Conservation (phyloP, 2,113 vertebrate species). For the Pseudorasbora parva region DNA sequence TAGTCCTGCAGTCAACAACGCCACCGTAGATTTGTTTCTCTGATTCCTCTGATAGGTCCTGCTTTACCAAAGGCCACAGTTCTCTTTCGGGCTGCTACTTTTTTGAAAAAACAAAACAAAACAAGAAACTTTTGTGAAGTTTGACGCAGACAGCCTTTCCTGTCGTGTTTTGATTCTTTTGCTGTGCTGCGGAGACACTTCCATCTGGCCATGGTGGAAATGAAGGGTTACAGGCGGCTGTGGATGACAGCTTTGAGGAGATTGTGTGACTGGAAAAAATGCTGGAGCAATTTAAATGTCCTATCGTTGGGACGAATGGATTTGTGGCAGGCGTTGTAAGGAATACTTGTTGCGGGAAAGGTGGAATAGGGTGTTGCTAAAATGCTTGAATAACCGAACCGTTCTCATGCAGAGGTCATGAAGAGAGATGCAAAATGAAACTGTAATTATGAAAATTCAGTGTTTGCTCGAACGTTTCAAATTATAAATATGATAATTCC, state of each 20-base stretch:
- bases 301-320: slow-evolving; percentile 30
- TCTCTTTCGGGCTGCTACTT: background rate
- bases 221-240: slow-evolving; percentile 15
- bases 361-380: background rate
- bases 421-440: background rate
- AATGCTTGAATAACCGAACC: background rate
- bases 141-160: background rate
- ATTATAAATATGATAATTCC: slow-evolving; percentile 30
- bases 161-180: slow-evolving; percentile 6
- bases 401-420: background rate
- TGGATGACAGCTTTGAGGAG: slow-evolving; percentile 44
- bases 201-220: slow-evolving; percentile 16
- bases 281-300: slow-evolving; percentile 45
- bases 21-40: slow-evolving; percentile 75
- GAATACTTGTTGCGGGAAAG: slow-evolving; percentile 8
- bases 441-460: background rate
- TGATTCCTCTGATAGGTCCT: slow-evolving; percentile 66
- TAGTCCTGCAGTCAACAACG: slow-evolving; percentile 71
- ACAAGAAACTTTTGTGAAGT: background rate
- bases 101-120: background rate
- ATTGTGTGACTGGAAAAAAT: slow-evolving; percentile 36
- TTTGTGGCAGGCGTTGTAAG: slow-evolving; percentile 28
- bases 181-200: slow-evolving; percentile 2
- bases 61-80: slow-evolving; percentile 43
- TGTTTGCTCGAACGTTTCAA: slow-evolving; percentile 15